Conservation (phyloP, 2,797 vertebrate genomes). For the Gallirallus australis region DNA sequence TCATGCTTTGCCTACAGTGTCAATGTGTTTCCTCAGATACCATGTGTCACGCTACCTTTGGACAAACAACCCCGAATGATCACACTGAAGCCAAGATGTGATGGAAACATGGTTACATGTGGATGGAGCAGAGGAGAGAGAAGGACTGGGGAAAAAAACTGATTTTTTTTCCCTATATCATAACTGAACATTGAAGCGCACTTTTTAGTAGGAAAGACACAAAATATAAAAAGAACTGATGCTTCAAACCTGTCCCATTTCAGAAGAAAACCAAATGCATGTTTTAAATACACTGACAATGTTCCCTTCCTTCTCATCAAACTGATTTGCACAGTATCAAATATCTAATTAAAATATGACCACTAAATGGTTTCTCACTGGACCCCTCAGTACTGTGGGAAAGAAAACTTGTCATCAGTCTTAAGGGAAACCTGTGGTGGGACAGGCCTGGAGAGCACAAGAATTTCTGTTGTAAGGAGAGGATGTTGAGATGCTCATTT, state of each 20-base stretch:
- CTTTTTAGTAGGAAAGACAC: background rate
- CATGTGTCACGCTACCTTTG: background rate
- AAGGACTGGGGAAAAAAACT: background rate
- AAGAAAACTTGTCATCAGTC: background rate
- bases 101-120: background rate
- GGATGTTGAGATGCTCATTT: background rate
- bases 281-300: constrained; percentile 2
- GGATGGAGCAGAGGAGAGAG: background rate
- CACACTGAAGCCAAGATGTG: background rate
- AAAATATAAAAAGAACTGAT: background rate
- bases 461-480: background rate
- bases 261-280: constrained; percentile 18
- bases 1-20: background rate
- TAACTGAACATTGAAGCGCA: background rate
- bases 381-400: background rate
- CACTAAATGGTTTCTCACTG: constrained; percentile 37
- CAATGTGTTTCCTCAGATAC: background rate
- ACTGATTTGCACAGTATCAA: constrained; percentile 34
- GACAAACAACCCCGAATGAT: background rate
- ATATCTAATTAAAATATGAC: constrained; percentile 56
- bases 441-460: background rate
- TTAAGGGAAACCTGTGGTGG: background rate
- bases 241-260: background rate
- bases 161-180: background rate
- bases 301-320: constrained; percentile 33